Evolutionary conservation across 2,888 invertebrate species (phyloP), one percentile per base, ranked within the genome.

Genomic region (Nemoura dubitans): DNA sequence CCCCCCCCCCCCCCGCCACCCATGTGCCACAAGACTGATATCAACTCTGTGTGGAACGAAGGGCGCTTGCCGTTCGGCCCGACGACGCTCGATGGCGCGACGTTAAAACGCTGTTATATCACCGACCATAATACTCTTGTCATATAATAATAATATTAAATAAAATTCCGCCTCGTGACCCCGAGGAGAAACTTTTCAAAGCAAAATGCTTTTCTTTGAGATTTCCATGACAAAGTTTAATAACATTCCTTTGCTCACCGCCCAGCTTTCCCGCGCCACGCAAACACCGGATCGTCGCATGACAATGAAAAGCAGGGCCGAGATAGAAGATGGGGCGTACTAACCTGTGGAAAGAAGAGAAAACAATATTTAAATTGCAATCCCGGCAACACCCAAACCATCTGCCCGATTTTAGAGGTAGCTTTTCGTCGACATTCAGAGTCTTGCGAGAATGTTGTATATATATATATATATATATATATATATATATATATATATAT

Each of bases 41-140:
- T 59, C 21, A 59, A 59, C 59, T 59, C 59, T 3, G 10, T 1
- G 16, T 21, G 59, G 6, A 59, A 14, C 59, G 21, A 36, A 36
- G 36, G 36, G 36, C 36, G 36, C 36, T 36, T 36, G 3, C 36
- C 36, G 10, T 36, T 10, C 36, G 10, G 36, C 36, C 36, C n/a
- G n/a, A 36, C 59, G 21, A 21, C 59, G 59, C 59, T 59, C 59
- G 59, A 59, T 59, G 59, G 6, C 59, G 14, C 3, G 14, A 59
- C 21, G 59, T 21, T 59, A 59, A 59, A 59, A 59, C 59, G 59
- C 59, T 21, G 16, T 59, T 59, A 59, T 59, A 59, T 59, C 59
- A 59, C 59, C 59, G 59, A 59, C 59, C 59, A 59, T 59, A 59
- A 59, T 59, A 59, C 59, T 59, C 59, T 59, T 59, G 59, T 59